Percentiles rank a stretch among this genome's conserved stretches.
Evolutionary conservation across 1,140 invertebrate species (phyloP).

Genomic region (Planococcus citri): DNA sequence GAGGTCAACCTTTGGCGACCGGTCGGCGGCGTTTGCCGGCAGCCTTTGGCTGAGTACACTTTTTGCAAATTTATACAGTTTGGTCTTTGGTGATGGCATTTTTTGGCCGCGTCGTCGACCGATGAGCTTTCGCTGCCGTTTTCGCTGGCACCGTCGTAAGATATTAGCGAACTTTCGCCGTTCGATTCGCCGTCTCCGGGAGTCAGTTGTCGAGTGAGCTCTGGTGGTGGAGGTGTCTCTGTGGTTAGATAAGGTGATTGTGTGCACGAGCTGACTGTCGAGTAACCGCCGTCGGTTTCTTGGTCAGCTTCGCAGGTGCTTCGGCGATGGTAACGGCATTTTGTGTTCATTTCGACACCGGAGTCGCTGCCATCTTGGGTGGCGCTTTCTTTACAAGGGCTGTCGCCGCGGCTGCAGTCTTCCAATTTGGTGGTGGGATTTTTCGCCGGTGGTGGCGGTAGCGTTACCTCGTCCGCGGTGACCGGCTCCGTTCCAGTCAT

Average conservation of each 20-base stretch:
- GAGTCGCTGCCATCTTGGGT: neutral
- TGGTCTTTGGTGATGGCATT: neutral
- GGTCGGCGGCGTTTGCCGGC: neutral
- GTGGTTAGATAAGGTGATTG: neutral
- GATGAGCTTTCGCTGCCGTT: slow-evolving; percentile 12
- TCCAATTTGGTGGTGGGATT: neutral
- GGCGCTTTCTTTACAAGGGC: neutral
- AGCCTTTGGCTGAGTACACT: neutral
- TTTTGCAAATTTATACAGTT: neutral
- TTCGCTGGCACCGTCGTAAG: slow-evolving; percentile 10
- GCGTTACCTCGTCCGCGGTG: neutral
- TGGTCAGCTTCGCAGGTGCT: neutral
- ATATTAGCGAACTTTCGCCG: neutral
- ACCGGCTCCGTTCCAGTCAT: neutral
- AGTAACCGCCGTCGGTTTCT: neutral
- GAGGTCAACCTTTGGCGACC: neutral
- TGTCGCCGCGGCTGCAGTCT: neutral
- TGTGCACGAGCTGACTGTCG: neutral
- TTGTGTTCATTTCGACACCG: neutral
- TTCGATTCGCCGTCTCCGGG: neutral
- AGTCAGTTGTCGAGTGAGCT: neutral
- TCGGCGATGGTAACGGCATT: neutral
- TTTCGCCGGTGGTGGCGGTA: no score
- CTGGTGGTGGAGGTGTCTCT: neutral
- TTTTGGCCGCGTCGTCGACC: neutral